Base-by-base conservation (phyloP, 2,113 vertebrate species). In the Oryzias melastigma region DNA sequence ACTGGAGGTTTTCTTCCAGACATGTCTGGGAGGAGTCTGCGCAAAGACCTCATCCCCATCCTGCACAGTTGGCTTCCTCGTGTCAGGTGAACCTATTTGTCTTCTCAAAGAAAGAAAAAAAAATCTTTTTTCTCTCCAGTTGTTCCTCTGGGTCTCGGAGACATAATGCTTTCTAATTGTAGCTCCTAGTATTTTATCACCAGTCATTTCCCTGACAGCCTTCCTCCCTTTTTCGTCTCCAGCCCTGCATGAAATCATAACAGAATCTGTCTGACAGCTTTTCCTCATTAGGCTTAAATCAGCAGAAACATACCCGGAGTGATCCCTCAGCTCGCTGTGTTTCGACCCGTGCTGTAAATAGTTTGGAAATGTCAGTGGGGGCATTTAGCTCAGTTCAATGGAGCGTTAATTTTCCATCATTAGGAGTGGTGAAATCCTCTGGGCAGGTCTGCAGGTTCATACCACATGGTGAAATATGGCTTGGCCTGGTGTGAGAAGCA, bases 361-460 rank as follows among this genome's bases (percentile, higher is more conserved):
- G 59, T 74, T 74, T 47, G 59, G 62, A 65, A 55, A 58, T 76
- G 76, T 85, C 81, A 83, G 77, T 58, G 19, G 65, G 63, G 61
- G 77, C 70, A 61, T 80, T 84, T 73, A 72, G 49, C 74, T 69
- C 67, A 46, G 71, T 48, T 86, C 85, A 84, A 52, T 73, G 78
- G 58, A 83, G 81, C 82, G 79, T 86, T 83, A n/a, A 86, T 89
- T 89, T 88, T 81, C 88, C 88, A 87, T 90, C 85, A 88, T 91
- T 89, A 88, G 62, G 62, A 58, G 72, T 49, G 75, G 65, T 49
- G 73, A 80, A 75, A 79, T 75, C 71, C 78, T 78, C 55, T 24
- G 73, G 75, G 75, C 65, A 71, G 65, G 68, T 69, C 75, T 72
- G 71, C 71, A 76, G 70, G 79, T 78, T 78, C 75, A 59, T 71